phyloP scores from a whole-genome alignment of 2,888 invertebrate species.

The Thymelicus acteon region DNA sequence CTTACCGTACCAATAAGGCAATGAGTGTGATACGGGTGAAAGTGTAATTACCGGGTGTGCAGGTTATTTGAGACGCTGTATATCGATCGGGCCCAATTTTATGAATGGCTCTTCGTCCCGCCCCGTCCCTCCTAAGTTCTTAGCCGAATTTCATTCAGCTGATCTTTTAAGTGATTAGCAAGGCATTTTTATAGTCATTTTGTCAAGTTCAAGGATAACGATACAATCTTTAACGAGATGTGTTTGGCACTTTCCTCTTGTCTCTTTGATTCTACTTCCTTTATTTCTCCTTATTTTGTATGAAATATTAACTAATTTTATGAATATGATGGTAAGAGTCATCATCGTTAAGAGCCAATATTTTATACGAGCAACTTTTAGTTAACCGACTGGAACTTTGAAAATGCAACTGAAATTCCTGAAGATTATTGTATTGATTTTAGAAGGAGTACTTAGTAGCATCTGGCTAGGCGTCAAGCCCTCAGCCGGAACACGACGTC shows the following conservation, averaged over 20 bases:
- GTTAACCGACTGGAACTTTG: too few species aligned
- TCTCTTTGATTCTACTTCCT: not conserved
- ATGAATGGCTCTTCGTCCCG: slow-evolving; percentile 70
- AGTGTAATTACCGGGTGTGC: slow-evolving; percentile 45
- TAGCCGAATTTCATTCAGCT: slow-evolving; percentile 44
- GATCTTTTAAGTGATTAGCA: slow-evolving; percentile 39
- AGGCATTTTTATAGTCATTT: slow-evolving; percentile 28
- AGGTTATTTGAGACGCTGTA: slow-evolving; percentile 49
- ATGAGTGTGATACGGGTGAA: slow-evolving; percentile 42
- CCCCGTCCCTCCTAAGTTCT: slow-evolving; percentile 41
- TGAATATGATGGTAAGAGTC: too few species aligned
- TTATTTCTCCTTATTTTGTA: not conserved
- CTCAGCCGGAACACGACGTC: too few species aligned
- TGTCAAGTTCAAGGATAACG: slow-evolving; percentile 19
- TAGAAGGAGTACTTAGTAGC: too few species aligned
- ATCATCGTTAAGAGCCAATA: too few species aligned
- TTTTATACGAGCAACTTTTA: too few species aligned
- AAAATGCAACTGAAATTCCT: too few species aligned
- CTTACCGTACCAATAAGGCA: slow-evolving; percentile 41
- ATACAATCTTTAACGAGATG: slow-evolving; percentile 15
- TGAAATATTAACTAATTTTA: too few species aligned
- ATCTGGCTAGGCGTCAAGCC: too few species aligned
- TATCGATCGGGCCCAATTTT: slow-evolving; percentile 79
- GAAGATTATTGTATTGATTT: too few species aligned
- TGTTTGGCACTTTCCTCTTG: not conserved